These are phyloP conservation scores for Orussus abietinus DNA, from an alignment of 1,140 invertebrate genomes.

Conservation along the genomic window DNA sequence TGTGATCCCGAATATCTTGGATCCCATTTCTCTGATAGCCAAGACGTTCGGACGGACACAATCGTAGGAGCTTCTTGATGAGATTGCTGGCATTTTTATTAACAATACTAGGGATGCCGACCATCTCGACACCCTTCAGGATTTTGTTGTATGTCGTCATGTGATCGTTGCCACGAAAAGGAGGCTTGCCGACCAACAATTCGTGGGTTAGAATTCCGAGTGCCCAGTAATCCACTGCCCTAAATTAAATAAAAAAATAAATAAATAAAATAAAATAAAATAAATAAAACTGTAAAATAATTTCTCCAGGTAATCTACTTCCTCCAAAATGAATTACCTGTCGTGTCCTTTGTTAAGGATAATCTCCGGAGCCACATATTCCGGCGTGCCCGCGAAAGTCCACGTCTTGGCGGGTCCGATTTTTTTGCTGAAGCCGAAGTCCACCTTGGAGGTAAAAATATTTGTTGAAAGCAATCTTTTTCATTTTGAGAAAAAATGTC, in stretches of 20 bases:
- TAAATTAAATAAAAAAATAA: slow-evolving; percentile 25
- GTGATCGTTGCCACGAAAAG: slow-evolving; percentile 85
- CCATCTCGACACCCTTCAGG: slow-evolving; percentile 85
- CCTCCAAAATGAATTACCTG: slow-evolving; percentile 31
- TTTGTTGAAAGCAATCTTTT: neutral
- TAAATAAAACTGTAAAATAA: slow-evolving; percentile 1
- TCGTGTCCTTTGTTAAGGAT: slow-evolving; percentile 92
- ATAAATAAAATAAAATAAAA: slow-evolving; percentile 9
- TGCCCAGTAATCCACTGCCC: slow-evolving; percentile 93
- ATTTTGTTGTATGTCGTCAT: slow-evolving; percentile 98
- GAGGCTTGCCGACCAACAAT: slow-evolving; percentile 88
- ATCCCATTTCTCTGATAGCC: slow-evolving; percentile 90
- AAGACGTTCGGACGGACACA: slow-evolving; percentile 85
- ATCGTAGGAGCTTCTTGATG: slow-evolving; percentile 83
- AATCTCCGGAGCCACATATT: slow-evolving; percentile 90
- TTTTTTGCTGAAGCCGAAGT: slow-evolving; percentile 97
- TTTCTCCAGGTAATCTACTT: neutral
- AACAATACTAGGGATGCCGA: slow-evolving; percentile 78
- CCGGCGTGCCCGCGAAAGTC: slow-evolving; percentile 96
- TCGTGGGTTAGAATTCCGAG: slow-evolving; percentile 91
- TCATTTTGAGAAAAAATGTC: slow-evolving; percentile 13
- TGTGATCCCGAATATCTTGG: slow-evolving; percentile 88
- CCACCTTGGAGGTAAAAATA: slow-evolving; percentile 63
- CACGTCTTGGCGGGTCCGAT: slow-evolving; percentile 82
- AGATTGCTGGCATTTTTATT: slow-evolving; percentile 75